phyloP scores from a whole-genome alignment of 1,140 invertebrate species.

The Leucophenga varia region DNA sequence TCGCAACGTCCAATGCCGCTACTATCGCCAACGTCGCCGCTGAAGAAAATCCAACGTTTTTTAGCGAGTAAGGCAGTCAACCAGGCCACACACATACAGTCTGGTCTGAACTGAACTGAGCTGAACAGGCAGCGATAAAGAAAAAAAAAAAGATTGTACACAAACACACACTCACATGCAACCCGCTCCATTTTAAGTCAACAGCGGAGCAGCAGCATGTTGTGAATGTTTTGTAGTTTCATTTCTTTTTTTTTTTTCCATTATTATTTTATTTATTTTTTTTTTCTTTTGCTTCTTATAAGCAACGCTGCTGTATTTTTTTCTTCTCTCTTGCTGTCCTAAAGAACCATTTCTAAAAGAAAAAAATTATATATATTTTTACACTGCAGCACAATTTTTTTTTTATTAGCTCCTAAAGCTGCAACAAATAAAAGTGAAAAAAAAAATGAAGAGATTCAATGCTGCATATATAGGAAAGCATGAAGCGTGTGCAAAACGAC shows the following conservation, averaged over 20 bases:
- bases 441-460: slow-evolving; percentile 49
- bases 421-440: slow-evolving; percentile 15
- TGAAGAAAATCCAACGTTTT: slow-evolving; percentile 48
- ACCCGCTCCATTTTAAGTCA: slow-evolving; percentile 7
- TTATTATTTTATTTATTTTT: no score
- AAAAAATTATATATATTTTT: no score
- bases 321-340: slow-evolving; percentile 5
- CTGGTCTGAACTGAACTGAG: no score
- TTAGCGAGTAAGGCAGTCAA: slow-evolving; percentile 44
- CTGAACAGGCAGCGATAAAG: no score
- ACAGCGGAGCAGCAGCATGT: slow-evolving; percentile 41
- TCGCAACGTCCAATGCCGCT: no score
- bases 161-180: slow-evolving; percentile 12
- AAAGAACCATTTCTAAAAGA: no score
- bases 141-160: no score
- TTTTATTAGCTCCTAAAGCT: slow-evolving; percentile 46
- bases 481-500: slow-evolving; percentile 13
- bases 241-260: slow-evolving; percentile 21
- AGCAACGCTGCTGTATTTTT: slow-evolving; percentile 16
- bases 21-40: slow-evolving; percentile 32
- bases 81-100: slow-evolving; percentile 19
- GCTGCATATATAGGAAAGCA: slow-evolving; percentile 43
- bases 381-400: no score
- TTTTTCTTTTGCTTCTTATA: slow-evolving; percentile 12
- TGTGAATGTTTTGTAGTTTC: slow-evolving; percentile 43